Evolutionary conservation across 2,113 vertebrate species (phyloP).

Genomic region (Cranoglanis bouderius): DNA sequence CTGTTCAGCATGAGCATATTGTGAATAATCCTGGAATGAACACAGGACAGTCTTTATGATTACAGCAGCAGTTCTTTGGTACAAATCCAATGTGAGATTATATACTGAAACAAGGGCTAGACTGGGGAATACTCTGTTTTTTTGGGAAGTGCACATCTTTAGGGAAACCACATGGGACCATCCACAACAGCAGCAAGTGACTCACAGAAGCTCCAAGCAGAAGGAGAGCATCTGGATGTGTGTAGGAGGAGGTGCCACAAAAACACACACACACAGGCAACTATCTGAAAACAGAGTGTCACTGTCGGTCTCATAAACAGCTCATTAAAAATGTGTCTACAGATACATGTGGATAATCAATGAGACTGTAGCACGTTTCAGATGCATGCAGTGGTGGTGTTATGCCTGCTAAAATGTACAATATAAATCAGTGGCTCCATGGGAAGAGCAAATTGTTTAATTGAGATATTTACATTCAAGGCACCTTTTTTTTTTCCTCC

Average conservation of each 20-base stretch:
- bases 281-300: background rate
- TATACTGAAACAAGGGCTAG: background rate
- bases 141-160: background rate
- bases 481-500: background rate
- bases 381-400: background rate
- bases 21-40: background rate
- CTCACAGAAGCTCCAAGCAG: background rate
- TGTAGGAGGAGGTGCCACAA: background rate
- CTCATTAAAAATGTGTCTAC: background rate
- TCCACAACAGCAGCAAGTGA: background rate
- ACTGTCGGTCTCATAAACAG: background rate
- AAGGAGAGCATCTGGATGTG: background rate
- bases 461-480: conserved; percentile 45
- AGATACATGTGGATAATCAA: background rate
- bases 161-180: background rate
- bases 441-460: conserved; percentile 33
- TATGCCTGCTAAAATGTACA: background rate
- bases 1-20: background rate
- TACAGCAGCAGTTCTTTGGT: background rate
- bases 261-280: background rate
- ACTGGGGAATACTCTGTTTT: no score
- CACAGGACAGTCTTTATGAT: background rate
- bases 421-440: background rate
- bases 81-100: background rate
- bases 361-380: background rate